A percentile compares a stretch with the other conserved stretches of the same genome.
Evolutionary conservation across 2,888 invertebrate species (phyloP).

Genomic region (Thera britannica): DNA sequence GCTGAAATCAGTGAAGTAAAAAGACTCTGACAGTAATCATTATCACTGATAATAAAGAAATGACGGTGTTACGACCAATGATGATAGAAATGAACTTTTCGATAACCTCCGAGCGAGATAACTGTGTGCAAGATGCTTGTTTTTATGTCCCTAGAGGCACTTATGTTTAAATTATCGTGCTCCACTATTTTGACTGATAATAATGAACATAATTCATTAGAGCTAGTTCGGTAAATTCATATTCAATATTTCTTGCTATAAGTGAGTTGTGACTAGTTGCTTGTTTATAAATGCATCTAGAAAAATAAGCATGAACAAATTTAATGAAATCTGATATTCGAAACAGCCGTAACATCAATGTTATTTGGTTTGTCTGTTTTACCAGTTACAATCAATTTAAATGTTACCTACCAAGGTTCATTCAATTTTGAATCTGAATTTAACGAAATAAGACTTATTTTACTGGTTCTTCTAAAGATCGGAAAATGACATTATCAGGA

Average conservation of each 20-base stretch:
- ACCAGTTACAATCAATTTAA: not conserved
- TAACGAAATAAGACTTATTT: conserved; percentile 9
- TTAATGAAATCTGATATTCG: conserved; percentile 64
- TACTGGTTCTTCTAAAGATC: conserved; percentile 2
- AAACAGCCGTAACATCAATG: conserved; percentile 47
- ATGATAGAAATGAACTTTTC: conserved; percentile 8
- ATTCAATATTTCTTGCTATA: not conserved
- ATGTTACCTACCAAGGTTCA: not conserved
- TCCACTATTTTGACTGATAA: not conserved
- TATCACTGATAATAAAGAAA: not conserved
- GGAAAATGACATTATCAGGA: conserved; percentile 17
- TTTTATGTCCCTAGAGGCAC: conserved; percentile 1
- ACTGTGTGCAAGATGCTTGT: conserved; percentile 24
- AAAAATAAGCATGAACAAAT: not conserved
- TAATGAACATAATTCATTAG: not conserved
- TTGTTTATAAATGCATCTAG: not conserved
- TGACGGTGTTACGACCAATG: not conserved
- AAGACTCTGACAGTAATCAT: not conserved
- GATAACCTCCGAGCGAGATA: conserved; percentile 30
- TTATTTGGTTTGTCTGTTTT: conserved; percentile 17
- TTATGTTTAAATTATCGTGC: conserved; percentile 1
- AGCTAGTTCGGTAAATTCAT: no score
- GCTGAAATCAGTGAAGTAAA: not conserved
- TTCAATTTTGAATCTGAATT: conserved; percentile 6
- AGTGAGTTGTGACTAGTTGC: not conserved